Percentiles rank a stretch among this genome's conserved stretches.
These are phyloP conservation scores for Pseudorhiza aurosa DNA, from an alignment of 30 jellyfish, hydroid and myxozoan genomes.

Conservation along the genomic window DNA sequence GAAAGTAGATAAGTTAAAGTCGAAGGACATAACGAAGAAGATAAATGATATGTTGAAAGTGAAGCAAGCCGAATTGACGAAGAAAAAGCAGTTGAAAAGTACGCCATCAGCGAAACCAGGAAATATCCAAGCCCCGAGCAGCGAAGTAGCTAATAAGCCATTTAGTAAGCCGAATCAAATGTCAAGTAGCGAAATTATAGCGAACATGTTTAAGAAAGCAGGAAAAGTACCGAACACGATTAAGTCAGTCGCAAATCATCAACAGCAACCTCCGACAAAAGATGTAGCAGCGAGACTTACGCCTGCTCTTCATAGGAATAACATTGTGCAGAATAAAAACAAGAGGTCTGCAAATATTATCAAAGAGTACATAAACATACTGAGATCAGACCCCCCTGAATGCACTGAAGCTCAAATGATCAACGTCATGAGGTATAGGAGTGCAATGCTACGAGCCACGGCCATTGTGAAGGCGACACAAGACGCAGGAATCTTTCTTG, in stretches of 20 bases:
- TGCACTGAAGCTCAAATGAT: conserved; percentile 93
- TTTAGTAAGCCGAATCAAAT: conserved; percentile 2
- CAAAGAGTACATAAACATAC: conserved; percentile 87
- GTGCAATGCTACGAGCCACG: conserved; percentile 90
- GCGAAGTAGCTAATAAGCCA: background rate
- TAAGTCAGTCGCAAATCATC: background rate
- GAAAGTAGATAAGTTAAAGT: conserved; percentile 12
- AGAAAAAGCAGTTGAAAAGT: background rate
- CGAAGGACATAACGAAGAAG: conserved; percentile 28
- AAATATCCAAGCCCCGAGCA: background rate
- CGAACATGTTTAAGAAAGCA: conserved; percentile 46
- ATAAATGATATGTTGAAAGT: conserved; percentile 21
- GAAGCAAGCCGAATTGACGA: conserved; percentile 28
- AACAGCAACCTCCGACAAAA: background rate
- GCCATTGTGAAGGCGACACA: conserved; percentile 68
- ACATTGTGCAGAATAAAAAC: conserved; percentile 53
- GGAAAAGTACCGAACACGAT: conserved; percentile 28
- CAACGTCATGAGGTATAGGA: conserved; percentile 91
- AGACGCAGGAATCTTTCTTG: conserved; percentile 90
- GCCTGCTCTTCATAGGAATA: conserved; percentile 13
- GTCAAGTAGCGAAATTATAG: conserved; percentile 35
- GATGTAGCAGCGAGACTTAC: background rate
- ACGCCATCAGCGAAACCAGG: background rate
- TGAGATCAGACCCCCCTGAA: conserved; percentile 99
- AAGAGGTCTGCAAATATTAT: conserved; percentile 95